Base-by-base conservation (phyloP, 2,113 vertebrate genomes). In the Prionailurus viverrinus region DNA sequence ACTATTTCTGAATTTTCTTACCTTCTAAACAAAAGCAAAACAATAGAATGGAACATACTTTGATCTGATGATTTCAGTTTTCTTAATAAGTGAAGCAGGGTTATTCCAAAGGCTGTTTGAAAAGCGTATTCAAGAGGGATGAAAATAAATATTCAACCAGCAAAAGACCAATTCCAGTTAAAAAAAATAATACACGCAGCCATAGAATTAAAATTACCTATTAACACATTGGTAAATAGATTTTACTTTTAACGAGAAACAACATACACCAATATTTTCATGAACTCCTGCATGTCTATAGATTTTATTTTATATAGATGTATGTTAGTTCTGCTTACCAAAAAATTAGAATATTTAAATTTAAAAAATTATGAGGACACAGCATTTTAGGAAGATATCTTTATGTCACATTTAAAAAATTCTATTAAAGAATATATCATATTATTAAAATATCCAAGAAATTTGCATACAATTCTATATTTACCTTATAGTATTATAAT, bases 401-500 rank as follows among this genome's bases (percentile, higher is more conserved):
- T 85, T 86, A 39, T 86, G 63, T 71, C 36, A 63, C 21, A 41
- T 92, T 95, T 90, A 2, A 1, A 74, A 94, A 95, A 91, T 13
- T 84, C 13, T 94, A 53, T 84, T 94, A 89, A 86, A 16, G 18
- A 74, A 55, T 81, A 84, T 73, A 21, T 55, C 41, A 88, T 92
- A 61, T 76, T 79, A 95, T 91, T 4, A 81, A 93, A 95, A 88
- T 36, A 82, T 33, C 48, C 5, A 91, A 91, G 5, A 55, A 83
- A 97, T 71, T 61, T 84, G 8, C 78, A 91, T 91, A 39, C 36
- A 85, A 48, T 95, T 95, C 16, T 71, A 33, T 83, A 73, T 78
- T 83, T 94, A 66, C 89, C n/a, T 80, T 61, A 76, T 13, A 85
- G 48, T 41, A 81, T 55, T 86, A 80, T 71, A 79, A 71, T 68